These are phyloP conservation scores for Ischnura elegans DNA, from an alignment of 2,888 invertebrate species.

Conservation along the genomic window DNA sequence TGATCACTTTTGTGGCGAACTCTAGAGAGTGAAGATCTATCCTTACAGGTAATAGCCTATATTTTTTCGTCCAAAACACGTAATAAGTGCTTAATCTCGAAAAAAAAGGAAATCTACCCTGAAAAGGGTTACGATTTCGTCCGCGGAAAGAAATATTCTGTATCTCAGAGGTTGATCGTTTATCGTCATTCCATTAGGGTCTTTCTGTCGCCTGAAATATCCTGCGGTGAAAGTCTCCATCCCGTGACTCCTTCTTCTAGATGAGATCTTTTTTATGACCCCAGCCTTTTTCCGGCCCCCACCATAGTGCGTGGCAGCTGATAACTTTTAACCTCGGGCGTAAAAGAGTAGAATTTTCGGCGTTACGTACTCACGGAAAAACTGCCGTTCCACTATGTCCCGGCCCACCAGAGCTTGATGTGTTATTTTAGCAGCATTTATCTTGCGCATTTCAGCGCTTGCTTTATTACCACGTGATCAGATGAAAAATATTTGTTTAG, in stretches of 20 bases:
- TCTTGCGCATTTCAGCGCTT: background rate
- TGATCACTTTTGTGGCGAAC: no score
- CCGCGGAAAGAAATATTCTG: conserved; percentile 2
- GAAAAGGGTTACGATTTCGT: background rate
- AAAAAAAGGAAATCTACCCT: background rate
- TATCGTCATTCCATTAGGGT: conserved; percentile 59
- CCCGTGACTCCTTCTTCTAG: conserved; percentile 57
- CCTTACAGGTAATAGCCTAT: no score
- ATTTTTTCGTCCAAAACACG: no score
- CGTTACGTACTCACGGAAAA: conserved; percentile 37
- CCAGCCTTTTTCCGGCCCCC: conserved; percentile 32
- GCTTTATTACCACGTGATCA: background rate
- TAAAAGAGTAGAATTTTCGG: conserved; percentile 39
- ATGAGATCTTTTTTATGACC: conserved; percentile 53
- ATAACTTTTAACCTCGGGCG: conserved; percentile 45
- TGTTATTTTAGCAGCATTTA: background rate
- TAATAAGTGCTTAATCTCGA: no score
- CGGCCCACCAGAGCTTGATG: background rate
- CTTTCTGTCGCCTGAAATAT: conserved; percentile 57
- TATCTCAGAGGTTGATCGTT: conserved; percentile 8
- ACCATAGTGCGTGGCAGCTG: background rate
- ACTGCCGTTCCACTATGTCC: background rate
- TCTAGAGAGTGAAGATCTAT: no score
- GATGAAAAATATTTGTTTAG: background rate
- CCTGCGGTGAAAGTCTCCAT: conserved; percentile 50